A percentile compares a stretch with the other conserved stretches of the same genome.
Conservation (phyloP, 2,113 vertebrate species). For the Pycnonotus jocosus region DNA sequence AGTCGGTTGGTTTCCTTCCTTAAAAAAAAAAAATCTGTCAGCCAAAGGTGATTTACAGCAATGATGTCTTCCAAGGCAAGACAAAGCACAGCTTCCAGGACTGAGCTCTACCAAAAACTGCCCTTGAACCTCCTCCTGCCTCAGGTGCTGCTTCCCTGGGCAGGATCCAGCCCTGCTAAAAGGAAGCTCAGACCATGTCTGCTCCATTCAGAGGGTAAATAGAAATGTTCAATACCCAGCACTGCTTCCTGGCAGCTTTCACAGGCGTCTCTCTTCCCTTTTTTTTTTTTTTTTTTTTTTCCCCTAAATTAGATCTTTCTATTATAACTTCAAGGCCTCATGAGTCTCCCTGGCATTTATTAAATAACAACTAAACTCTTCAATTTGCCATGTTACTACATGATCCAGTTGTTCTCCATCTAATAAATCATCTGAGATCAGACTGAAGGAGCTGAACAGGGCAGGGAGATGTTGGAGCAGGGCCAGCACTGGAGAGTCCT, state of each 20-base stretch:
- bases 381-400: slow-evolving; percentile 14
- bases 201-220: not conserved
- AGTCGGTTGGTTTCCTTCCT: not conserved
- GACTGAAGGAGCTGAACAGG: not conserved
- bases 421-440: not conserved
- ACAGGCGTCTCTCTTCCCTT: not conserved
- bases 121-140: not conserved
- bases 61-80: not conserved
- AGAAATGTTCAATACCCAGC: not conserved
- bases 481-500: not conserved
- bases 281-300: not conserved
- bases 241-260: not conserved
- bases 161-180: not conserved
- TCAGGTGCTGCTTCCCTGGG: not conserved
- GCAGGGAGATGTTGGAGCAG: not conserved
- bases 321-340: slow-evolving; percentile 42
- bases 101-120: not conserved
- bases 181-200: not conserved
- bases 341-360: slow-evolving; percentile 56
- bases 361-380: slow-evolving; percentile 57
- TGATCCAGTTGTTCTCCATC: not conserved
- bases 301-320: slow-evolving; percentile 45
- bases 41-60: not conserved
- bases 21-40: not conserved
- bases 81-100: not conserved